Base-by-base conservation (phyloP, 2,888 invertebrate species). In the Diarsia rubi region DNA sequence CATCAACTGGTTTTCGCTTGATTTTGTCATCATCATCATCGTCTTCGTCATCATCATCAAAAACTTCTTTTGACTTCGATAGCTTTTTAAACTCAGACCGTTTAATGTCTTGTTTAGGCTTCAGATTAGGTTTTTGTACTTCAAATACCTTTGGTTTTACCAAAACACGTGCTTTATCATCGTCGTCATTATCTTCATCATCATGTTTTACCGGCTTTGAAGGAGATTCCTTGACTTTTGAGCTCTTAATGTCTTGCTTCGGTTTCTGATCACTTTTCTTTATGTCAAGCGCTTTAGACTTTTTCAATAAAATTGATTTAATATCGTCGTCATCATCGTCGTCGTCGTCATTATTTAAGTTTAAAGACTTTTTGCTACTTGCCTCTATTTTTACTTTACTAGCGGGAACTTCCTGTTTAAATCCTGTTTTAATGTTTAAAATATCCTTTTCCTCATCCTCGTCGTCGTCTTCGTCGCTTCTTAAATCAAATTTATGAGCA, bases 381-480 rank as follows among this genome's bases (percentile, higher is more conserved):
- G 73, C 73, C 44, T 84, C 85, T 64, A 67, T 57, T 81, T 86
- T 86, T 63, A 80, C 57, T 75, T 86, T 89, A 66, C 71, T 88
- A 76, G 78, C 87, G 37, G 81, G 69, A 78, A 83, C 64, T 73
- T 90, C 89, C 75, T 89, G 81, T 79, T 78, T 90, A 31, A 90
- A 89, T 78, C 87, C 89, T 45, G 84, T 84, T 84, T 86, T 88
- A 67, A 87, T 80, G 80, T 85, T 88, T 19, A 82, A 77, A 78
- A 88, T 86, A 21, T 84, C 80, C 47, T 86, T 81, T 37, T 82
- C 82, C 74, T 86, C 88, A 47, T 90, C 86, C n/a, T 90, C 88
- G 52, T 91, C 90, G 2, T 92, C 90, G 44, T 90, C 91, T 79
- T 91, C 91, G 37, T 93, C 92, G 76, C 92, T 92, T 47, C 88